These are phyloP conservation scores for Nannoperca obscura DNA, from an alignment of 2,797 vertebrate species.

Conservation along the genomic window DNA sequence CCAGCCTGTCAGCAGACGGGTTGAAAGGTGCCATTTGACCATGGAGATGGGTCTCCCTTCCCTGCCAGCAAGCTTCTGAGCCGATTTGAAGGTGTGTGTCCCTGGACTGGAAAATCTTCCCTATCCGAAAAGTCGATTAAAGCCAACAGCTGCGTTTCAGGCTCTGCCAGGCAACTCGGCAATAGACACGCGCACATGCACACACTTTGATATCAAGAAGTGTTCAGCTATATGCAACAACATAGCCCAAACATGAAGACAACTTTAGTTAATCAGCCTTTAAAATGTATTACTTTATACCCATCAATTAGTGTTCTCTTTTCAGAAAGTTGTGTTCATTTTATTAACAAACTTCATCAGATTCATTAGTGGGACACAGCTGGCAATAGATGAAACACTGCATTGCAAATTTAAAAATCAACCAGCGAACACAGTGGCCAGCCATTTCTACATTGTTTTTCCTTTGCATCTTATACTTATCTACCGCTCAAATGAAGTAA, in stretches of 20 bases:
- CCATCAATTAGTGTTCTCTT: slow-evolving; percentile 68
- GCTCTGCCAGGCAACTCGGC: slow-evolving; percentile 81
- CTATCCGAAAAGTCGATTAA: slow-evolving; percentile 87
- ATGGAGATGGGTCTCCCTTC: slow-evolving; percentile 72
- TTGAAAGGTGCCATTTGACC: slow-evolving; percentile 84
- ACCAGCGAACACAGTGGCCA: slow-evolving; percentile 1
- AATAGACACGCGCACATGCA: slow-evolving; percentile 56
- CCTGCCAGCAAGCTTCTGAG: slow-evolving; percentile 84
- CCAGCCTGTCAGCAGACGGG: slow-evolving; percentile 76
- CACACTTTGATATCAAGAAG: slow-evolving; percentile 74
- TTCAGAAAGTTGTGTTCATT: slow-evolving; percentile 58
- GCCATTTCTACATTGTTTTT: slow-evolving; percentile 7
- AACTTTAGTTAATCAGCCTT: slow-evolving; percentile 76
- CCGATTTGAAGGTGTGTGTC: slow-evolving; percentile 85
- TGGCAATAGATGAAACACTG: slow-evolving; percentile 47
- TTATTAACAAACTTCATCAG: slow-evolving; percentile 72
- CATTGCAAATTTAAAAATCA: slow-evolving; percentile 14
- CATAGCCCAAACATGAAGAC: slow-evolving; percentile 44
- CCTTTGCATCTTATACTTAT: background rate
- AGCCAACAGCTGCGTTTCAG: slow-evolving; percentile 87
- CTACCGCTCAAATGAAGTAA: background rate
- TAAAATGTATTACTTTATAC: slow-evolving; percentile 61
- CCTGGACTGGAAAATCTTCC: slow-evolving; percentile 84
- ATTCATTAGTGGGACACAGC: slow-evolving; percentile 71
- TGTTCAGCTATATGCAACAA: slow-evolving; percentile 61